Evolutionary conservation across 1,140 invertebrate species (phyloP), one percentile per base, ranked within the genome.

Genomic region (Platorchestia sp.): DNA sequence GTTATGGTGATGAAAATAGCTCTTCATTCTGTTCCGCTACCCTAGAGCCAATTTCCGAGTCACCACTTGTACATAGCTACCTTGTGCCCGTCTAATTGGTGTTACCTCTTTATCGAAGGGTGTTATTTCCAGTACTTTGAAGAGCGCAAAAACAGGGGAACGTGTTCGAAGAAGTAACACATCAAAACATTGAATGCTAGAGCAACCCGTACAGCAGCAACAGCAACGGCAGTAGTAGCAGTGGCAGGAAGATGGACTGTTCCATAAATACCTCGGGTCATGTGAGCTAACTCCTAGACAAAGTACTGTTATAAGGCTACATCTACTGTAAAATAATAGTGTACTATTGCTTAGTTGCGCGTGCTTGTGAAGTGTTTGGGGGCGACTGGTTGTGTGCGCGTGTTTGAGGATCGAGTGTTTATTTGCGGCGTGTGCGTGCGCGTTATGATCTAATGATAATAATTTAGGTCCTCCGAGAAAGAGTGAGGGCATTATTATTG

Each of bases 291-390:
- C 87, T 42, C 43, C 87, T 89, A 42, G 43, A 89, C 87, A 89
- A 44, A 89, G 87, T 89, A 89, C 36, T 89, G 0, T 41, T 89
- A 89, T 89, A 89, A 89, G 87, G 87, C 87, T 89, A 89, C 87
- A 44, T 89, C 87, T 89, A 89, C 87, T 89, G 87, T 89, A 89
- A 89, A 89, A 89, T 89, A 89, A 89, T 89, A 19, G 43, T 89
- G 87, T 89, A 89, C 87, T 89, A 89, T 89, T 89, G 22, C 87
- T 89, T 89, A 89, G 87, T 89, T 42, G 87, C 43, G 87, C 27
- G 87, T 41, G 43, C 43, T 41, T 89, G 87, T 89, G 87, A 89
- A 44, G 43, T 42, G 87, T 89, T 5, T 89, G 87, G 5, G 87
- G n/a, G 87, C 14, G 43, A 89, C 41, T 89, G 87, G n/a, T 89